Evolutionary conservation across 2,797 vertebrate genomes (phyloP).

Genomic region (Paguma larvata): DNA sequence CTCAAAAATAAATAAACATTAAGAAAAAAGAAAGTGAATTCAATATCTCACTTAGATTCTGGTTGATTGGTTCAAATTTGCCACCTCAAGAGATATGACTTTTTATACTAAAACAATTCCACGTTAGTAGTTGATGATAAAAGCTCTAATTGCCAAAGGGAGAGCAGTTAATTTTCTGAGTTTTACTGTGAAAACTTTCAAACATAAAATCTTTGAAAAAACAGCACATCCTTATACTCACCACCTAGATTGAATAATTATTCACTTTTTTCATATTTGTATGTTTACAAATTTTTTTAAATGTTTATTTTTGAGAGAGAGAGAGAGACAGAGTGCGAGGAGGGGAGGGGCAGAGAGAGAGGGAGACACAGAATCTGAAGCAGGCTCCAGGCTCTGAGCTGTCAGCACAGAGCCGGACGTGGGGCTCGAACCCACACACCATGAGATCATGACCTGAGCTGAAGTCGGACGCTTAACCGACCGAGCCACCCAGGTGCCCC

Average conservation of each 20-base stretch:
- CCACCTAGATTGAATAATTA: not conserved
- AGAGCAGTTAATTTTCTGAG: slow-evolving; percentile 19
- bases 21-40: not conserved
- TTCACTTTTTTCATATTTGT: not conserved
- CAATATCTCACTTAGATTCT: not conserved
- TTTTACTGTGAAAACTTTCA: slow-evolving; percentile 30
- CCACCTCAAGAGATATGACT: not conserved
- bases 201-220: slow-evolving; percentile 28
- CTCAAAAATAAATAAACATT: too few species aligned
- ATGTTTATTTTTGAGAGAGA: too few species aligned
- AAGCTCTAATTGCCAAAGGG: not conserved
- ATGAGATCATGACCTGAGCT: too few species aligned
- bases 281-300: not conserved
- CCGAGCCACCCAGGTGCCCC: too few species aligned
- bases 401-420: too few species aligned
- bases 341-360: too few species aligned
- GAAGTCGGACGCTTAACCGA: too few species aligned
- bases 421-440: too few species aligned
- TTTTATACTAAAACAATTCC: slow-evolving; percentile 15
- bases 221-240: not conserved
- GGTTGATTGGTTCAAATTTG: slow-evolving; percentile 25
- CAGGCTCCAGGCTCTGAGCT: too few species aligned
- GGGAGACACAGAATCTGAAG: too few species aligned
- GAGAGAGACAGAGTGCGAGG: too few species aligned
- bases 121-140: not conserved